phyloP scores from a whole-genome alignment of 1,140 invertebrate species.

The Anthonomus grandis region DNA sequence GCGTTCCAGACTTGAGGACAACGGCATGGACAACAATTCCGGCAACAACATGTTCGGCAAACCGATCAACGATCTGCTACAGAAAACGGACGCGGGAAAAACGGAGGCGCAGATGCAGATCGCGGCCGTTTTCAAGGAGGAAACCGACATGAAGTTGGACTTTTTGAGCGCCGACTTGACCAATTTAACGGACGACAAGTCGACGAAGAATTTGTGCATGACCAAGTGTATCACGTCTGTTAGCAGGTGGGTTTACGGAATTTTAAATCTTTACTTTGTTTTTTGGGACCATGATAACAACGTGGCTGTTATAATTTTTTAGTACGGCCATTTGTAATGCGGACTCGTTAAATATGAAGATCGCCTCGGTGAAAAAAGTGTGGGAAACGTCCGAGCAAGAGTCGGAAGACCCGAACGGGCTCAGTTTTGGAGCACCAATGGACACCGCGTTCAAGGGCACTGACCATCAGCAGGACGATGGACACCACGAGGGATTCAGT shows the following conservation, averaged over 20 bases:
- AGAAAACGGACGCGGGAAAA: constrained; percentile 46
- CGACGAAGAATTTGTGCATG: constrained; percentile 54
- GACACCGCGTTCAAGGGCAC: constrained; percentile 44
- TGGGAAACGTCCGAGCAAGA: constrained; percentile 77
- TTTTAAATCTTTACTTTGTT: neutral
- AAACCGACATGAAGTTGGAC: constrained; percentile 84
- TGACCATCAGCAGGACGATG: constrained; percentile 46
- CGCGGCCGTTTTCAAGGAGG: constrained; percentile 70
- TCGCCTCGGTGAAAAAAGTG: constrained; percentile 89
- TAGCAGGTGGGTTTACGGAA: constrained; percentile 41
- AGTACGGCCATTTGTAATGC: constrained; percentile 69
- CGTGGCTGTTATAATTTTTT: no score
- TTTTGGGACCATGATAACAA: neutral
- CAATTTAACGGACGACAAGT: constrained; percentile 74
- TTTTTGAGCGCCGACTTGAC: constrained; percentile 83
- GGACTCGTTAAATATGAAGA: constrained; percentile 85
- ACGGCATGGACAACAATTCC: constrained; percentile 37
- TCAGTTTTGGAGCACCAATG: constrained; percentile 47
- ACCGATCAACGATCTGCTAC: constrained; percentile 55
- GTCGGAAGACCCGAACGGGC: constrained; percentile 54
- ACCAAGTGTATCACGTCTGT: constrained; percentile 59
- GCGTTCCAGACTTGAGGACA: constrained; percentile 39
- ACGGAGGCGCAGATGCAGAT: constrained; percentile 60
- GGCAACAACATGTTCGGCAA: constrained; percentile 55
- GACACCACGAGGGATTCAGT: constrained; percentile 55